These are phyloP conservation scores for Dissostichus mawsoni DNA, from an alignment of 2,113 vertebrate genomes.

Conservation along the genomic window DNA sequence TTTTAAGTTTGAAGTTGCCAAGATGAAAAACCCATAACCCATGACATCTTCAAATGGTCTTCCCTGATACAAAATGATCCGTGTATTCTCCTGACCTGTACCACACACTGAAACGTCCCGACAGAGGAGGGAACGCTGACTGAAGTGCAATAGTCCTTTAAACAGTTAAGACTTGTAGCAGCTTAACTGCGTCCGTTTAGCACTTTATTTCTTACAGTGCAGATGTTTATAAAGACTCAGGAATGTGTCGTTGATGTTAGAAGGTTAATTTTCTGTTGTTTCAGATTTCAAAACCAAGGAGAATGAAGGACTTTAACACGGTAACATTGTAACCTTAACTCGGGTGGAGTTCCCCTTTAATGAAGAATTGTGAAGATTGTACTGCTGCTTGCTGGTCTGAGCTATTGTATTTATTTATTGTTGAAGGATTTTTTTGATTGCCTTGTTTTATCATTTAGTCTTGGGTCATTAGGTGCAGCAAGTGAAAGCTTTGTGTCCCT, in stretches of 20 bases:
- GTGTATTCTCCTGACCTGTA: background rate
- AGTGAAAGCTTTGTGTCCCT: constrained; percentile 18
- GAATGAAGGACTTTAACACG: background rate
- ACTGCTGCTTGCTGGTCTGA: constrained; percentile 62
- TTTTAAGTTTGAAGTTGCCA: constrained; percentile 4
- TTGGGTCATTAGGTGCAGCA: constrained; percentile 4
- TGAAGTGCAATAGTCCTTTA: constrained; percentile 72
- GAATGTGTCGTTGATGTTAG: constrained; percentile 56
- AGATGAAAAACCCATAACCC: constrained; percentile 28
- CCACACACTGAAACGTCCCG: background rate
- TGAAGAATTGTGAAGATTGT: constrained; percentile 57
- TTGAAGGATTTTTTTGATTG: constrained; percentile 35
- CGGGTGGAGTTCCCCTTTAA: constrained; percentile 52
- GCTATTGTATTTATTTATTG: constrained; percentile 68
- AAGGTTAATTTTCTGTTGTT: constrained; percentile 45
- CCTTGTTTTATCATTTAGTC: constrained; percentile 41
- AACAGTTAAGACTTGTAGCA: constrained; percentile 65
- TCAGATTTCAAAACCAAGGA: constrained; percentile 40
- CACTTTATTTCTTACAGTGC: constrained; percentile 66
- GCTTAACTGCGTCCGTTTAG: constrained; percentile 35
- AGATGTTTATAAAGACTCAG: constrained; percentile 70
- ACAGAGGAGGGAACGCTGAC: background rate
- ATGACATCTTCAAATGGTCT: constrained; percentile 41
- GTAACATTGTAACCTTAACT: background rate
- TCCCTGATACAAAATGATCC: constrained; percentile 24